Conservation (phyloP, 2,797 vertebrate genomes). For the Thalassophryne amazonica region DNA sequence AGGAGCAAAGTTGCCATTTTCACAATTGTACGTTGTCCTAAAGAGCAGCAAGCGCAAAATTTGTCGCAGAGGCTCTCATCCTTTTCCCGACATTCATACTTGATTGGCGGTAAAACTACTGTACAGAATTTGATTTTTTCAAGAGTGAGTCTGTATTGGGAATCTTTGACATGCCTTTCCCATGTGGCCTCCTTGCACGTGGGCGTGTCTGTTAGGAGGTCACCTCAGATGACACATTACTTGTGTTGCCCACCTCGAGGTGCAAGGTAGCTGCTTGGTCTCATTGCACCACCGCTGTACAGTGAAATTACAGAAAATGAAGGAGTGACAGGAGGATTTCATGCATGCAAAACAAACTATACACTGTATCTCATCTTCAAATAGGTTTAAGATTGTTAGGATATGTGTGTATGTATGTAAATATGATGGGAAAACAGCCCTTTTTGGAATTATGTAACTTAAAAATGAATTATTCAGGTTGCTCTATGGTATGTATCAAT, state of each 20-base stretch:
- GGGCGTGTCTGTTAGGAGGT: slow-evolving; percentile 43
- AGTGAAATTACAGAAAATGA: slow-evolving; percentile 51
- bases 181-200: slow-evolving; percentile 39
- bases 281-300: slow-evolving; percentile 52
- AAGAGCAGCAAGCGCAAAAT: slow-evolving; percentile 20
- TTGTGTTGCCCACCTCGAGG: slow-evolving; percentile 59
- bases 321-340: slow-evolving; percentile 56
- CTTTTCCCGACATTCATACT: slow-evolving; percentile 35
- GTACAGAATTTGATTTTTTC: slow-evolving; percentile 34
- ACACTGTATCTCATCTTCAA: slow-evolving; percentile 69
- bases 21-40: slow-evolving; percentile 53
- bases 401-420: slow-evolving; percentile 78
- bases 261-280: slow-evolving; percentile 63
- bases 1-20: slow-evolving; percentile 38
- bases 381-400: slow-evolving; percentile 70
- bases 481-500: slow-evolving; percentile 73
- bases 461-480: slow-evolving; percentile 73
- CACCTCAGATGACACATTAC: slow-evolving; percentile 71
- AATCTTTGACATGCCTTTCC: slow-evolving; percentile 47
- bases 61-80: slow-evolving; percentile 4
- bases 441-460: slow-evolving; percentile 71
- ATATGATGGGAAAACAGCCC: slow-evolving; percentile 49
- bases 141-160: slow-evolving; percentile 27
- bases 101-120: slow-evolving; percentile 27
- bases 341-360: slow-evolving; percentile 75